Percentiles rank a stretch among this genome's conserved stretches.
Evolutionary conservation across 2,888 invertebrate genomes (phyloP).

Genomic region (Matsumyia berberina): DNA sequence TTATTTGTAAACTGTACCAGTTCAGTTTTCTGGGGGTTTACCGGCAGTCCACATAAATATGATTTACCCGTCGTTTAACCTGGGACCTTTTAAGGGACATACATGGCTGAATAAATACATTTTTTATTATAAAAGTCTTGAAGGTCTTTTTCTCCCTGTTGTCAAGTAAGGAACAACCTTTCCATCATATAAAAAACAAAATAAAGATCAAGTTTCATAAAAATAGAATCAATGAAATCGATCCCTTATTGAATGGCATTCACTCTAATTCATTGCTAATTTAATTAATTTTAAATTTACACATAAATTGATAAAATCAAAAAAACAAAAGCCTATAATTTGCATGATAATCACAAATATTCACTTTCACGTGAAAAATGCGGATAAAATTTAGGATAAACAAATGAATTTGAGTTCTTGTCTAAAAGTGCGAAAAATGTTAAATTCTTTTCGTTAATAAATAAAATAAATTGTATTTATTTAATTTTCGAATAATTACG

Average conservation of each 20-base stretch:
- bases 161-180: too few relatives aligned
- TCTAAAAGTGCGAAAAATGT: conserved; percentile 18
- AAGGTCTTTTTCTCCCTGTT: too few relatives aligned
- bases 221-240: too few relatives aligned
- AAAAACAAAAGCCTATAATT: neutral
- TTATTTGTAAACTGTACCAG: too few relatives aligned
- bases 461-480: conserved; percentile 7
- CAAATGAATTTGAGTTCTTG: conserved; percentile 12
- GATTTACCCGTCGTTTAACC: too few relatives aligned
- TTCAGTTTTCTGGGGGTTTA: too few relatives aligned
- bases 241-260: neutral
- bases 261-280: neutral
- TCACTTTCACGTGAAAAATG: conserved; percentile 41
- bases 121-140: too few relatives aligned
- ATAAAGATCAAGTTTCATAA: too few relatives aligned
- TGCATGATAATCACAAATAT: neutral
- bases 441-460: conserved; percentile 1
- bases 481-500: conserved; percentile 9
- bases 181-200: too few relatives aligned
- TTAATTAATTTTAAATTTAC: conserved; percentile 8
- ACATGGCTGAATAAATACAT: too few relatives aligned
- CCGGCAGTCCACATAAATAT: too few relatives aligned
- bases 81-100: too few relatives aligned
- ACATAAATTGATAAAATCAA: neutral
- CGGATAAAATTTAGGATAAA: conserved; percentile 13